Conservation (phyloP, 2,888 invertebrate species). For the Aproaerema taeniolella region DNA sequence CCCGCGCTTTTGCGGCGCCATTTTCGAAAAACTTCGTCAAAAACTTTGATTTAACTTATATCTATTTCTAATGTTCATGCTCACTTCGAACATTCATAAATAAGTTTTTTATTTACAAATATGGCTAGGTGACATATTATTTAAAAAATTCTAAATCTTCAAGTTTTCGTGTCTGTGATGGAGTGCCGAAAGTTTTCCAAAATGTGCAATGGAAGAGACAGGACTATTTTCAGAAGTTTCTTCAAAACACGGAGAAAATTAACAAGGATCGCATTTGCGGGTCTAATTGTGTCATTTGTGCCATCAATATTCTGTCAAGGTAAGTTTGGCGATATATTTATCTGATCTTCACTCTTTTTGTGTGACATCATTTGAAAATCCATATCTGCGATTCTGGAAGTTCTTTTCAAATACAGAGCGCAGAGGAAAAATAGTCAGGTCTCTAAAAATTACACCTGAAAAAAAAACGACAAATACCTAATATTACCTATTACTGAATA, state of each 20-base stretch:
- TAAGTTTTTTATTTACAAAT: neutral
- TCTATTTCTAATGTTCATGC: neutral
- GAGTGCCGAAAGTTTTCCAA: conserved; percentile 23
- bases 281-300: conserved; percentile 49
- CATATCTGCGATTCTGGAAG: neutral
- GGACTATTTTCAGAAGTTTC: conserved; percentile 28
- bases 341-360: neutral
- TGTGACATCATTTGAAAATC: neutral
- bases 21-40: too few relatives aligned
- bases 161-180: conserved; percentile 27
- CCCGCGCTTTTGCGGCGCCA: conserved; percentile 46
- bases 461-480: neutral
- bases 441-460: neutral
- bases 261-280: conserved; percentile 47
- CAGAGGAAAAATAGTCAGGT: neutral
- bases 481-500: neutral
- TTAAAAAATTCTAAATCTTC: conserved; percentile 2
- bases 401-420: neutral
- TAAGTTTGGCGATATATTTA: conserved; percentile 23
- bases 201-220: conserved; percentile 23
- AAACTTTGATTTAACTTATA: too few relatives aligned
- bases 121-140: conserved; percentile 5
- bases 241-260: conserved; percentile 42
- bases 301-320: conserved; percentile 54
- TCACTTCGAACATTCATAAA: neutral